Percentiles rank a stretch among this genome's conserved stretches.
These are phyloP conservation scores for Lota lota DNA, from an alignment of 2,113 vertebrate genomes.

Conservation along the genomic window DNA sequence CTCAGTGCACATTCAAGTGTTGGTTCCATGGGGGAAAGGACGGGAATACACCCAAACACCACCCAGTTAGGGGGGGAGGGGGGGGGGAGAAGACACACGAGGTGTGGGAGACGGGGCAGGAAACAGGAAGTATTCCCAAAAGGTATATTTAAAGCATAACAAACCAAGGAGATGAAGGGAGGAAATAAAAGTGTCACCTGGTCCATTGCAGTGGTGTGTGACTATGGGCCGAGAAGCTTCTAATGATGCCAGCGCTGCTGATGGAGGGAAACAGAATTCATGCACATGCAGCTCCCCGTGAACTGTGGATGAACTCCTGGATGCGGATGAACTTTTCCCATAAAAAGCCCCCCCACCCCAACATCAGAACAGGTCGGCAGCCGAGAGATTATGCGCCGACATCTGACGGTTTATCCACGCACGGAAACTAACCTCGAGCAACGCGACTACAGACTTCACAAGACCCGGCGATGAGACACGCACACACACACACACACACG, in stretches of 20 bases:
- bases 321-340: background rate
- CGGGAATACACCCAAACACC: too few species aligned
- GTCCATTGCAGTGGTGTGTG: conserved; percentile 54
- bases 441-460: too few species aligned
- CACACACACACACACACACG: too few species aligned
- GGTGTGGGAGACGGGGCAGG: background rate
- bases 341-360: background rate
- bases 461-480: too few species aligned
- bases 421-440: too few species aligned
- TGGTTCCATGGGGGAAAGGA: conserved; percentile 4
- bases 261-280: conserved; percentile 41
- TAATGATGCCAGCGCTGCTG: conserved; percentile 53
- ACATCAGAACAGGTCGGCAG: too few species aligned
- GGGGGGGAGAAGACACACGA: background rate
- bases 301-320: conserved; percentile 10
- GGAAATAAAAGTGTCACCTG: conserved; percentile 41
- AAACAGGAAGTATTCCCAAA: background rate
- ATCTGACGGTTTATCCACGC: too few species aligned
- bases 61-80: background rate
- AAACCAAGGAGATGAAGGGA: background rate
- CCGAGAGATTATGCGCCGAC: too few species aligned
- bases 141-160: background rate
- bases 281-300: conserved; percentile 44
- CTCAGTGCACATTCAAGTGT: conserved; percentile 2
- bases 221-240: conserved; percentile 52